Percentiles rank a stretch among this genome's conserved stretches.
phyloP scores from a whole-genome alignment of 2,888 invertebrate species.

The Caprella mutica region DNA sequence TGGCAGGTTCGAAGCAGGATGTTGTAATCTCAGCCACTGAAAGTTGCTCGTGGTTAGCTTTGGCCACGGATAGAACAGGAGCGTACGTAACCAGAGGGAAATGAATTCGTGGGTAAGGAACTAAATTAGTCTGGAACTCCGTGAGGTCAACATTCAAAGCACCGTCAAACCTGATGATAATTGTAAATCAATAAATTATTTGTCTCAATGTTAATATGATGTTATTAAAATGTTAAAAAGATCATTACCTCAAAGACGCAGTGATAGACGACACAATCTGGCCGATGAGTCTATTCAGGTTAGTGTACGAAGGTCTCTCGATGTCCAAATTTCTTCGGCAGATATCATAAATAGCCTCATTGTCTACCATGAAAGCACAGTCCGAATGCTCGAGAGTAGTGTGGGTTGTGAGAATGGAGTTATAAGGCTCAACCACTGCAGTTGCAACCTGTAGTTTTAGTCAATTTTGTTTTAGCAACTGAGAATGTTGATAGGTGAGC shows the following conservation, averaged over 20 bases:
- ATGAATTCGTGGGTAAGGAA: slow-evolving; percentile 85
- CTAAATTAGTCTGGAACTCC: slow-evolving; percentile 71
- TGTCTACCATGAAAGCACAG: slow-evolving; percentile 47
- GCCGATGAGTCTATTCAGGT: slow-evolving; percentile 41
- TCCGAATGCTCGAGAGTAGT: slow-evolving; percentile 52
- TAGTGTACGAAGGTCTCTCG: slow-evolving; percentile 69
- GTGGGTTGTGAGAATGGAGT: slow-evolving; percentile 91
- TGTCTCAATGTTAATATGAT: too few relatives aligned
- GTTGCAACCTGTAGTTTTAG: slow-evolving; percentile 51
- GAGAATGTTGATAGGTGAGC: too few relatives aligned
- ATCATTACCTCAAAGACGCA: slow-evolving; percentile 42
- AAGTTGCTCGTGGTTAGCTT: slow-evolving; percentile 37
- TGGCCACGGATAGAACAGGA: slow-evolving; percentile 43
- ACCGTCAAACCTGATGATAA: slow-evolving; percentile 35
- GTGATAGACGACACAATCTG: slow-evolving; percentile 46
- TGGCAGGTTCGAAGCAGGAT: slow-evolving; percentile 41
- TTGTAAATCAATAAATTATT: too few relatives aligned
- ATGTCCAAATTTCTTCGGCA: slow-evolving; percentile 61
- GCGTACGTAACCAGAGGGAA: slow-evolving; percentile 56
- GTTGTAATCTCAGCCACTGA: slow-evolving; percentile 42
- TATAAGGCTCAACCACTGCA: slow-evolving; percentile 72
- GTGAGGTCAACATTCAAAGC: slow-evolving; percentile 69
- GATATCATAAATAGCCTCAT: slow-evolving; percentile 72
- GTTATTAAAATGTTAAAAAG: too few relatives aligned
- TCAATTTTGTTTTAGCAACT: too few relatives aligned